Evolutionary conservation across 2,113 vertebrate species (phyloP).

Genomic region (Limanda limanda): DNA sequence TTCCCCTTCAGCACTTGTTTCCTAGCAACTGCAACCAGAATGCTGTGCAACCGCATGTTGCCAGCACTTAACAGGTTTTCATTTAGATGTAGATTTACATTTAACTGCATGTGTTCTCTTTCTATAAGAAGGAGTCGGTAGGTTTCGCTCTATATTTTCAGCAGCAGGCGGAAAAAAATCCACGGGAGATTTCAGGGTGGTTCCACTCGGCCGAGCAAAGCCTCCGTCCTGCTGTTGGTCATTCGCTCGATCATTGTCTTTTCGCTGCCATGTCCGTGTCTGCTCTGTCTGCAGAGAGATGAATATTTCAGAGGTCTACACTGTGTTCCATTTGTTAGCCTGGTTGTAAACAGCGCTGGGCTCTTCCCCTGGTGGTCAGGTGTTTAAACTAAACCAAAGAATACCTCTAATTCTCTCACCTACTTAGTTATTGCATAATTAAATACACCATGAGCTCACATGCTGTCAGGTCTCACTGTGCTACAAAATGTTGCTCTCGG

Average conservation of each 20-base stretch:
- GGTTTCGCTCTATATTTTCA: constrained; percentile 18
- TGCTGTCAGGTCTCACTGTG: constrained; percentile 16
- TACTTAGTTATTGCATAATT: too few species aligned
- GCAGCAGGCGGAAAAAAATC: constrained; percentile 17
- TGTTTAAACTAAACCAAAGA: constrained; percentile 1
- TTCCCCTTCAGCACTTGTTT: constrained; percentile 81
- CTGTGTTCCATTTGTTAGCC: constrained; percentile 47
- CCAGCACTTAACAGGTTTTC: constrained; percentile 59
- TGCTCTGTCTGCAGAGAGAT: constrained; percentile 46
- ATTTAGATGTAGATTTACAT: constrained; percentile 48
- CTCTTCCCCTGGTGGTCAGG: constrained; percentile 51
- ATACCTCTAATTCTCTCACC: too few species aligned
- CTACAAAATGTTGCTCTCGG: too few species aligned
- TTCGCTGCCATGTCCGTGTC: constrained; percentile 35
- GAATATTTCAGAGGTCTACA: constrained; percentile 65
- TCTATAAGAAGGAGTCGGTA: neutral
- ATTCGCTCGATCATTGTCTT: constrained; percentile 63
- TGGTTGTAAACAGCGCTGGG: constrained; percentile 59
- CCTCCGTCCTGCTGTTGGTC: constrained; percentile 47
- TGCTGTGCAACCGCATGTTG: constrained; percentile 60
- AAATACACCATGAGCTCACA: too few species aligned
- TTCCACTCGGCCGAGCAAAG: constrained; percentile 48
- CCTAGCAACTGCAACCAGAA: constrained; percentile 84
- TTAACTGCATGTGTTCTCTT: constrained; percentile 19
- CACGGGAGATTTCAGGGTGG: constrained; percentile 22